Evolutionary conservation across 2,888 invertebrate genomes (phyloP).

Genomic region (Bellardia pandia): DNA sequence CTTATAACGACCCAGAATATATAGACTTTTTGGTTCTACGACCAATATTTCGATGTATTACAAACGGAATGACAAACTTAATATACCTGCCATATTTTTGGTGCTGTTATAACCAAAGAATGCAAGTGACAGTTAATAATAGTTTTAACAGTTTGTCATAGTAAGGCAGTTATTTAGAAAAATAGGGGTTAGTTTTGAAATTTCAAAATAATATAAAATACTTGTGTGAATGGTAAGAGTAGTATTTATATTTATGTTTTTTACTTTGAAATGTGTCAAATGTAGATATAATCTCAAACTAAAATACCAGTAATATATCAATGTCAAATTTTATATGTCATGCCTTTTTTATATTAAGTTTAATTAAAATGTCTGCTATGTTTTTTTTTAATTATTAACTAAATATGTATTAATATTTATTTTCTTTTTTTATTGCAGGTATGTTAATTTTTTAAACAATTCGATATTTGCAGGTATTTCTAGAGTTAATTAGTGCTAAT

Average conservation of each 20-base stretch:
- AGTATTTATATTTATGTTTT: neutral
- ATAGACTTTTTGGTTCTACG: too few species aligned
- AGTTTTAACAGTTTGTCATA: neutral
- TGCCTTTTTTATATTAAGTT: slow-evolving; percentile 8
- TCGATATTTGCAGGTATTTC: neutral
- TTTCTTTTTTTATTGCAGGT: slow-evolving; percentile 58
- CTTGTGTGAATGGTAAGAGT: neutral
- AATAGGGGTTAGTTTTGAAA: slow-evolving; percentile 41
- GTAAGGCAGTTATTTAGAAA: too few species aligned
- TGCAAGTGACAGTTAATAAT: neutral
- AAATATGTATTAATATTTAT: slow-evolving; percentile 9
- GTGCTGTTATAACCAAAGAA: neutral
- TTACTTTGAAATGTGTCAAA: slow-evolving; percentile 47
- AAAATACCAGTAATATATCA: slow-evolving; percentile 33
- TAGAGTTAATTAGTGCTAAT: neutral
- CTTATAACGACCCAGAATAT: too few species aligned
- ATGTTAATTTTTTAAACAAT: neutral
- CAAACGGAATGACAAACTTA: too few species aligned
- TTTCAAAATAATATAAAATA: neutral
- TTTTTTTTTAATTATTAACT: neutral
- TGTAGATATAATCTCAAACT: slow-evolving; percentile 27
- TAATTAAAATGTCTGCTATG: neutral
- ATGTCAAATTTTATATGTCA: slow-evolving; percentile 23
- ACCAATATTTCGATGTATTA: too few species aligned
- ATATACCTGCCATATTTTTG: too few species aligned